phyloP scores from a whole-genome alignment of 2,888 invertebrate genomes.

The Pilophorus perplexus region DNA sequence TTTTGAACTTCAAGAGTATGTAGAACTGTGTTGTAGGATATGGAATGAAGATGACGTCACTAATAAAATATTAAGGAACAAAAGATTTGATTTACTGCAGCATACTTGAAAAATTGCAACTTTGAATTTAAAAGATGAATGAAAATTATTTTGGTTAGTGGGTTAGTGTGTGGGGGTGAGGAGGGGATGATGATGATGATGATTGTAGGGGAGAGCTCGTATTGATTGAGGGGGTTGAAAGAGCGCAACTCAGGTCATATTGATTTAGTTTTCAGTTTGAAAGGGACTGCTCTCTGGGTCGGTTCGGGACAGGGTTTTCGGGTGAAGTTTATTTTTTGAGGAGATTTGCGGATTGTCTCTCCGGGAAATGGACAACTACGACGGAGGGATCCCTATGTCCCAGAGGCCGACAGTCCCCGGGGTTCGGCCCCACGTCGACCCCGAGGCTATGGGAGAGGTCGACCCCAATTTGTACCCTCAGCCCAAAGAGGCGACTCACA shows the following conservation, averaged over 20 bases:
- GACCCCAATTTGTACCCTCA: conserved; percentile 76
- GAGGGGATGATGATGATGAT: no score
- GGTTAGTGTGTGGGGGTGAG: neutral
- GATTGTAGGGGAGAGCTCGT: neutral
- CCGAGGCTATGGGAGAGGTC: conserved; percentile 80
- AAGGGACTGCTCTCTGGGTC: neutral
- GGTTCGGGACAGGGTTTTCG: neutral
- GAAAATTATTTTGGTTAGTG: no score
- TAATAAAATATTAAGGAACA: no score
- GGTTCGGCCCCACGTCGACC: conserved; percentile 73
- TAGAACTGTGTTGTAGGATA: no score
- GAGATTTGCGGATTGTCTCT: neutral
- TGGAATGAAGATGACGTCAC: no score
- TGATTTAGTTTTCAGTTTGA: neutral
- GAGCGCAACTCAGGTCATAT: neutral
- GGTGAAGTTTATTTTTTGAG: neutral
- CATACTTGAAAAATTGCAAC: no score
- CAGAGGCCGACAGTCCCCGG: conserved; percentile 35
- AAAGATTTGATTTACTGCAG: no score
- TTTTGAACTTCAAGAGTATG: no score
- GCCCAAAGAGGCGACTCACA: conserved; percentile 85
- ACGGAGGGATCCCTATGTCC: conserved; percentile 38
- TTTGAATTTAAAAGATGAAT: no score
- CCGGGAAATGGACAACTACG: conserved; percentile 9
- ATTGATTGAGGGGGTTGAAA: neutral